Evolutionary conservation across 2,113 vertebrate species (phyloP).

Genomic region (Nannospalax galili): DNA sequence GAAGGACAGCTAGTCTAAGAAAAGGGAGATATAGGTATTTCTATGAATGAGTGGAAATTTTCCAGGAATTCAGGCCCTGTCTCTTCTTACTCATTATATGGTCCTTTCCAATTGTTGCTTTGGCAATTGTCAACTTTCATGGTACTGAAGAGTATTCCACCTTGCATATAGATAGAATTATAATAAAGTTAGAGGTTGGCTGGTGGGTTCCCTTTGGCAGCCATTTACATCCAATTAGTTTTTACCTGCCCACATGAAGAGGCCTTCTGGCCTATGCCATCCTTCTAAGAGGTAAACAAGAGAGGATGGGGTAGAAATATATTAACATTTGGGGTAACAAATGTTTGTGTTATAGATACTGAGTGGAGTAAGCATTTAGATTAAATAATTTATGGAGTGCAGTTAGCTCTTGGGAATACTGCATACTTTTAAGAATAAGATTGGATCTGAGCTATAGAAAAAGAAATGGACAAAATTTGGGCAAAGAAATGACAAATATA

Average conservation of each 20-base stretch:
- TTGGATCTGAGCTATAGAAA: background rate
- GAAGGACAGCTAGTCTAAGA: background rate
- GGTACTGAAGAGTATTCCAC: background rate
- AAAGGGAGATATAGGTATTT: background rate
- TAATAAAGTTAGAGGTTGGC: background rate
- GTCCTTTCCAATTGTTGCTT: background rate
- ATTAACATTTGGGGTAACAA: background rate
- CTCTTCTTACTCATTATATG: too few species aligned
- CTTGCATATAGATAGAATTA: background rate
- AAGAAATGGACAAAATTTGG: background rate
- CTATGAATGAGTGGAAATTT: background rate
- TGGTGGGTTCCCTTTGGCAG: too few species aligned
- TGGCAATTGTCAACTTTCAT: background rate
- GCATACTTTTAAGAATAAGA: background rate
- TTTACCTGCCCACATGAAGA: background rate
- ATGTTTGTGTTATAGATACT: background rate
- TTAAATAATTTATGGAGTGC: background rate
- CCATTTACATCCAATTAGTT: background rate
- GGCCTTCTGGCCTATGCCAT: background rate
- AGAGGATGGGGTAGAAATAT: background rate
- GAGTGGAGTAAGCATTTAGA: background rate
- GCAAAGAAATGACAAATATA: background rate
- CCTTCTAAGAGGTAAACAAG: background rate
- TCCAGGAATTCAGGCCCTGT: background rate
- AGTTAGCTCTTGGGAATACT: background rate